Conservation (phyloP, 2,113 vertebrate genomes). For the Mugil cephalus region DNA sequence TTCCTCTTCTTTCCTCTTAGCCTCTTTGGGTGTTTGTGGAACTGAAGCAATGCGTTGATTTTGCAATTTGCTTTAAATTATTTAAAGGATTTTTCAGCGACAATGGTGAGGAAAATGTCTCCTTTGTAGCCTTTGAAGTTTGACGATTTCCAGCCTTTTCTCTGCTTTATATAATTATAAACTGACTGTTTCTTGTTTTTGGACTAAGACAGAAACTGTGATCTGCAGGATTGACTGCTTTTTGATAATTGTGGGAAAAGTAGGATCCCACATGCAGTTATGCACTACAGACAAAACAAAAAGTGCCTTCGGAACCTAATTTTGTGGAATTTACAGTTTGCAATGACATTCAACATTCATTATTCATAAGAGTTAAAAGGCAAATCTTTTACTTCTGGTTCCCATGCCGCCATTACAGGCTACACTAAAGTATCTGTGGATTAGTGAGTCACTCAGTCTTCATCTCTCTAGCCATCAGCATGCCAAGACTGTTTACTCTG, state of each 20-base stretch:
- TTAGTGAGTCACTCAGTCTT: not conserved
- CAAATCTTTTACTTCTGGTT: slow-evolving; percentile 2
- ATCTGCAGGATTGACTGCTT: no score
- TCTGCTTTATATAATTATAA: not conserved
- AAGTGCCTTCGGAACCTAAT: no score
- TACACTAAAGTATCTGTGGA: not conserved
- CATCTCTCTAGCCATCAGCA: slow-evolving; percentile 40
- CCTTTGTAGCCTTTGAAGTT: not conserved
- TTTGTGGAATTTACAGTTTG: no score
- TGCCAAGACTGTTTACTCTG: slow-evolving; percentile 56
- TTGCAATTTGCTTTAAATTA: not conserved
- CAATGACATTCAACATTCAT: no score
- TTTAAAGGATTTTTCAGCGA: not conserved
- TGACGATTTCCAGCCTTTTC: not conserved
- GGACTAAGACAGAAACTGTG: not conserved
- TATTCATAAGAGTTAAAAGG: slow-evolving; percentile 5
- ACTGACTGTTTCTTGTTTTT: not conserved
- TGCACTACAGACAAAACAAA: not conserved
- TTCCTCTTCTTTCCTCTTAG: slow-evolving; percentile 9
- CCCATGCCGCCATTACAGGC: not conserved
- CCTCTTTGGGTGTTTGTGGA: not conserved
- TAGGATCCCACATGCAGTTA: not conserved
- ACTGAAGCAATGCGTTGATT: not conserved
- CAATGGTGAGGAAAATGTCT: no score
- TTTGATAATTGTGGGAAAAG: not conserved